These are phyloP conservation scores for Diorhabda sublineata DNA, from an alignment of 1,140 invertebrate genomes.

Conservation along the genomic window DNA sequence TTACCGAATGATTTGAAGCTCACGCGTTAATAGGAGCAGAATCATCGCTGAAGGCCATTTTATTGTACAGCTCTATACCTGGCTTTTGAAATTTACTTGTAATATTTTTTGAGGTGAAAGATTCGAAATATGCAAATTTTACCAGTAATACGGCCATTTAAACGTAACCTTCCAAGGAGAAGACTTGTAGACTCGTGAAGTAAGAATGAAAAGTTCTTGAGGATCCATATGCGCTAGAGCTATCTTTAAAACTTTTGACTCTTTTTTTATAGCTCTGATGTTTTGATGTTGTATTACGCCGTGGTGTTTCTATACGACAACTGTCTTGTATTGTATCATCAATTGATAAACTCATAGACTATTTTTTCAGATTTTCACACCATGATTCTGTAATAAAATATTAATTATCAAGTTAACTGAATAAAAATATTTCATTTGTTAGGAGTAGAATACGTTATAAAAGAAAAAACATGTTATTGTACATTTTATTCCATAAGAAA, in stretches of 20 bases:
- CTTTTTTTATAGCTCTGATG: too few relatives aligned
- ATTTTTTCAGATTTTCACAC: too few relatives aligned
- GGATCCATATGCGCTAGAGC: too few relatives aligned
- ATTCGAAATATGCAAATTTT: constrained; percentile 40
- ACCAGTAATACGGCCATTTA: constrained; percentile 18
- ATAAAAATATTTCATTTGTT: constrained; percentile 7
- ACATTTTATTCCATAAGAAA: constrained; percentile 7
- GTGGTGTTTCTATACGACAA: too few relatives aligned
- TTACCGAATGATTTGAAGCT: constrained; percentile 12
- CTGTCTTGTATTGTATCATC: too few relatives aligned
- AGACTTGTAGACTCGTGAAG: too few relatives aligned
- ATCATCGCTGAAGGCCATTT: constrained; percentile 13
- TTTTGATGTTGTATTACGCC: too few relatives aligned
- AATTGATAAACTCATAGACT: too few relatives aligned
- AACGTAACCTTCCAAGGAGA: too few relatives aligned
- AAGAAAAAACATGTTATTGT: not conserved
- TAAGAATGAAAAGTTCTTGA: too few relatives aligned
- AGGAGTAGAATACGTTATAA: constrained; percentile 3
- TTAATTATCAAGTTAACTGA: not conserved
- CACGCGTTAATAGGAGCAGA: constrained; percentile 12
- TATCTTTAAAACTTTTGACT: too few relatives aligned
- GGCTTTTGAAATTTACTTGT: constrained; percentile 20
- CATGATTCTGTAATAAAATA: too few relatives aligned
- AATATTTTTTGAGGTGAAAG: constrained; percentile 27
- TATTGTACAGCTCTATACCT: constrained; percentile 15